Percentiles rank a stretch among this genome's conserved stretches.
Evolutionary conservation across 2,797 vertebrate genomes (phyloP).

Genomic region (Numenius phaeopus): DNA sequence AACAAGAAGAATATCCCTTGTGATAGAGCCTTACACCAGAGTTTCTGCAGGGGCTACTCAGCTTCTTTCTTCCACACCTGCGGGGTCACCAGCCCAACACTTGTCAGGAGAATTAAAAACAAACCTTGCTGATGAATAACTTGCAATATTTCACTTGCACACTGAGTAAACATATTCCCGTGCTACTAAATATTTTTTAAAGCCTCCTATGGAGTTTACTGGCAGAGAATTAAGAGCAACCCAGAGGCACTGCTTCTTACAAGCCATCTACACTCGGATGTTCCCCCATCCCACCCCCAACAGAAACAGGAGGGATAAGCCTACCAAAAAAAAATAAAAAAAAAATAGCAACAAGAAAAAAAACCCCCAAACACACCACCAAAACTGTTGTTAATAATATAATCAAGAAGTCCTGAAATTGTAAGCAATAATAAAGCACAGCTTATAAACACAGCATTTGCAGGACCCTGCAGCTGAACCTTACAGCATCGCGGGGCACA

Average conservation of each 20-base stretch:
- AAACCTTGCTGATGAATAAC: neutral
- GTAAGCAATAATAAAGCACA: neutral
- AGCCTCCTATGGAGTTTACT: fast-evolving
- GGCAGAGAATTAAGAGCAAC: neutral
- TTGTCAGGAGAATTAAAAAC: neutral
- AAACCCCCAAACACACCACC: neutral
- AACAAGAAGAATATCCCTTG: neutral
- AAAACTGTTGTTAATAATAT: neutral
- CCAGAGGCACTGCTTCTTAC: neutral
- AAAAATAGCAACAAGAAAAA: neutral
- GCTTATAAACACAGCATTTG: neutral
- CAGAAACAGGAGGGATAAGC: neutral
- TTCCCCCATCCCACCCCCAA: neutral
- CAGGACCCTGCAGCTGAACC: neutral
- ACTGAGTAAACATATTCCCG: fast-evolving
- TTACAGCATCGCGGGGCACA: neutral
- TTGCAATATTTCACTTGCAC: neutral
- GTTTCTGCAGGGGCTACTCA: neutral
- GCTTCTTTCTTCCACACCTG: neutral
- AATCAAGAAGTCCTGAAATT: neutral
- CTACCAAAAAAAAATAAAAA: neutral
- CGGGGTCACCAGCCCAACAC: fast-evolving
- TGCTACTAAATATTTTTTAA: neutral
- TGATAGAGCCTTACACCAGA: neutral
- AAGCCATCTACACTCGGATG: neutral